phyloP scores from a whole-genome alignment of 2,113 vertebrate species.

The Sigmodon hispidus region DNA sequence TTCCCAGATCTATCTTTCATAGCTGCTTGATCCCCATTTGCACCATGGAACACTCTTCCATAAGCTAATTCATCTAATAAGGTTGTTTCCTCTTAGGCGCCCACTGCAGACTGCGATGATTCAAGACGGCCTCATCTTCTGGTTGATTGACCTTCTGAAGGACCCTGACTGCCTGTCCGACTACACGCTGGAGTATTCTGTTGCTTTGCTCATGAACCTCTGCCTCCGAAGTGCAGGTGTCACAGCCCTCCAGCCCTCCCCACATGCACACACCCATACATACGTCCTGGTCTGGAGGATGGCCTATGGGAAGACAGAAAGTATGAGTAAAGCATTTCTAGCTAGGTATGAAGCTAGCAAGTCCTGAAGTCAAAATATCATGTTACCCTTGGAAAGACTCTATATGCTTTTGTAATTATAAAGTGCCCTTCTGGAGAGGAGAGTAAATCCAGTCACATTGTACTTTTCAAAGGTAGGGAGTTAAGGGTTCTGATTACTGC shows the following conservation, averaged over 20 bases:
- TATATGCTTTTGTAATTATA: not conserved
- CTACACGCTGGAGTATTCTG: constrained; percentile 92
- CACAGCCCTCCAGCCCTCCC: rapidly evolving
- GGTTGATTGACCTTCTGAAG: constrained; percentile 92
- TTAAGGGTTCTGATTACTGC: not conserved
- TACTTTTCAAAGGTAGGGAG: not conserved
- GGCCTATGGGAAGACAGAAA: no score
- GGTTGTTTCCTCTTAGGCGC: constrained; percentile 84
- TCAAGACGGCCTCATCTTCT: constrained; percentile 90
- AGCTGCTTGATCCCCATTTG: no score
- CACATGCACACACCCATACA: not conserved
- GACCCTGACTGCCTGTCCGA: constrained; percentile 95
- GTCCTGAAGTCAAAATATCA: not conserved
- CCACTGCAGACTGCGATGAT: constrained; percentile 95
- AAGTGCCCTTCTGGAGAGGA: not conserved
- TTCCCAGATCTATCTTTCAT: rapidly evolving
- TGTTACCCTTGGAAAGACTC: not conserved
- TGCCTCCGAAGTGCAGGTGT: constrained; percentile 94
- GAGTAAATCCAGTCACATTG: not conserved
- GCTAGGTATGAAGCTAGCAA: not conserved
- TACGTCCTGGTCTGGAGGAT: no score
- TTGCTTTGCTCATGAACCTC: constrained; percentile 96
- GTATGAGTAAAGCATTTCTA: not conserved
- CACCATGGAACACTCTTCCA: rapidly evolving
- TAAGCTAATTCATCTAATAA: not conserved